phyloP scores from a whole-genome alignment of 2,888 invertebrate species.

The Platycnemis pennipes region DNA sequence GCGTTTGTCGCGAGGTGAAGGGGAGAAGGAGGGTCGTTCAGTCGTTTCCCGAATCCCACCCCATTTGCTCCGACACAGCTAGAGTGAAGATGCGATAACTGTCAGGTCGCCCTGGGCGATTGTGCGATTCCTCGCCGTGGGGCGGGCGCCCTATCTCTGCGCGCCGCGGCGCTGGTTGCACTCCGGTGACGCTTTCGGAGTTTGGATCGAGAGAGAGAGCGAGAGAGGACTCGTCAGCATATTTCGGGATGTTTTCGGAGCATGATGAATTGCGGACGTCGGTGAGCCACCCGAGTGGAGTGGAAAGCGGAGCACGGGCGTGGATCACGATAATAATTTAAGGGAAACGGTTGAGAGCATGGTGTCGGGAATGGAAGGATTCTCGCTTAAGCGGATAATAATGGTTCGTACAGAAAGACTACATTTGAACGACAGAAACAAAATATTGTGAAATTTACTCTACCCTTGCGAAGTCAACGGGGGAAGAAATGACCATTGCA shows the following conservation, averaged over 20 bases:
- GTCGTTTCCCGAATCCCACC: background rate
- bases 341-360: background rate
- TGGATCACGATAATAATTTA: background rate
- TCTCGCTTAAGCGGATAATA: too few species aligned
- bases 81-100: slow-evolving; percentile 65
- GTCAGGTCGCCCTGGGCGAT: slow-evolving; percentile 38
- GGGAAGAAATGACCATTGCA: too few species aligned
- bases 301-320: background rate
- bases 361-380: background rate
- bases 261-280: background rate
- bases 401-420: too few species aligned
- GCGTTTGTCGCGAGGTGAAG: background rate
- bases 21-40: background rate
- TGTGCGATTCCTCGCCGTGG: slow-evolving; percentile 2
- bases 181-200: background rate
- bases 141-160: background rate
- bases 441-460: too few species aligned
- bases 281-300: background rate
- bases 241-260: background rate
- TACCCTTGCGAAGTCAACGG: too few species aligned
- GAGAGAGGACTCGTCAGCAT: background rate
- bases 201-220: background rate
- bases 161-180: background rate
- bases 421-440: too few species aligned
- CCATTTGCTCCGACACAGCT: background rate